Evolutionary conservation across 1,140 invertebrate genomes (phyloP).

Genomic region (Dreissena rostriformis): DNA sequence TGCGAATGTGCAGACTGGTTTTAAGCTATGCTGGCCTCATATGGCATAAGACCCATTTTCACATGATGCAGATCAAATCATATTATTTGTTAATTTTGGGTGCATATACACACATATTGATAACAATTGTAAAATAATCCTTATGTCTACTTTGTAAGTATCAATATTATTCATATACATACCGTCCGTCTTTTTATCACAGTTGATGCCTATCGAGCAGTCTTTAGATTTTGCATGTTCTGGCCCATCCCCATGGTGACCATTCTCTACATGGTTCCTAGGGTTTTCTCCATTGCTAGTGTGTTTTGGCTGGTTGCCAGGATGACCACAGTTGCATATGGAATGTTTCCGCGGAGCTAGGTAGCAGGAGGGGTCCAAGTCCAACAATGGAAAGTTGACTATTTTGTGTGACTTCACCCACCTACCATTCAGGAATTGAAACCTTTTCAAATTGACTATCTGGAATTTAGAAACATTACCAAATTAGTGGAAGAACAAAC

Average conservation of each 20-base stretch:
- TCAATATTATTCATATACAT: no score
- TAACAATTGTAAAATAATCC: no score
- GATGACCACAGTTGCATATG: conserved; percentile 35
- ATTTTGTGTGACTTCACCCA: conserved; percentile 97
- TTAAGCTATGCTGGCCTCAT: no score
- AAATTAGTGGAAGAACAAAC: no score
- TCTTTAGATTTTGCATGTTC: background rate
- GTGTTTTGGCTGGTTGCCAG: background rate
- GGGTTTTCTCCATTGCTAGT: no score
- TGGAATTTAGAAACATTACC: conserved; percentile 79
- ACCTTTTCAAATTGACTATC: conserved; percentile 95
- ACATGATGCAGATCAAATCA: no score
- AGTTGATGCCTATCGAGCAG: conserved; percentile 5
- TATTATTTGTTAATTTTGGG: no score
- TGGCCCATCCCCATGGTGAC: conserved; percentile 44
- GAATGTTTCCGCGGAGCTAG: conserved; percentile 64
- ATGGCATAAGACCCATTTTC: no score
- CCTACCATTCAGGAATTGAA: conserved; percentile 92
- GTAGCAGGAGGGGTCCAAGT: conserved; percentile 88
- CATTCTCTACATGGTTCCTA: conserved; percentile 5
- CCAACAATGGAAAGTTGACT: conserved; percentile 91
- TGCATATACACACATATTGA: no score
- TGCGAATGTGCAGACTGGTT: no score
- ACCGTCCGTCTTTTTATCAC: conserved; percentile 40
- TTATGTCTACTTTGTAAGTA: no score